Evolutionary conservation across 2,797 vertebrate genomes (phyloP), one percentile per base, ranked within the genome.

Genomic region (Eospalax fontanierii): DNA sequence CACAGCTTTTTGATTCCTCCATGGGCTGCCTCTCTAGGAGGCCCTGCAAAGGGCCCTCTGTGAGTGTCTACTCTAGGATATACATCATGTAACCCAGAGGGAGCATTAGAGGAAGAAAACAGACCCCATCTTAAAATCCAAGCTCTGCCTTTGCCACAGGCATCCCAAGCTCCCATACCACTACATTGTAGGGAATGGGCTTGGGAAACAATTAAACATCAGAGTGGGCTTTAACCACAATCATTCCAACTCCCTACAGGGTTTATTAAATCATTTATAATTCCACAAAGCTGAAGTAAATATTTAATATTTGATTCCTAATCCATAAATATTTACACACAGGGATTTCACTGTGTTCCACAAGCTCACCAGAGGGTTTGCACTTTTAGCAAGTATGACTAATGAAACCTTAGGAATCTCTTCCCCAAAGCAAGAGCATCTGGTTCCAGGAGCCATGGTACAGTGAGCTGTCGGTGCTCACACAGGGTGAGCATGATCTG

Each of bases 231-330:
- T 97, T 97, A 89, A 96, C 43, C 73, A 96, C 68, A 81, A 74
- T 24, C 68, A 97, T 88, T 68, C 68, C 61, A 85, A 87, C 93
- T 97, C 61, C 96, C 95, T 65, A 43, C 57, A 95, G 93, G 89
- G 75, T 83, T 95, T 97, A 95, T 87, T 96, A 97, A 98, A 95
- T 97, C 95, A 97, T 96, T 97, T 97, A 92, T 95, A 97, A 97
- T 98, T 97, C 89, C 1, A 5, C 97, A 95, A 97, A 96, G 88
- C 94, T 92, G 95, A 97, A 97, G 89, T 95, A 97, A 97, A 97
- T 96, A 97, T 96, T 98, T 98, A 97, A 96, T 96, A 96, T 97
- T 96, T 98, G 97, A 98, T 98, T 98, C 96, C 94, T 97, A 98
- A 97, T 96, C 96, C 96, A 98, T 97, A 98, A 59, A 96, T 91